Percentiles rank a stretch among this genome's conserved stretches.
These are phyloP conservation scores for Drosophila asahinai DNA, from an alignment of 1,140 invertebrate genomes.

Conservation along the genomic window DNA sequence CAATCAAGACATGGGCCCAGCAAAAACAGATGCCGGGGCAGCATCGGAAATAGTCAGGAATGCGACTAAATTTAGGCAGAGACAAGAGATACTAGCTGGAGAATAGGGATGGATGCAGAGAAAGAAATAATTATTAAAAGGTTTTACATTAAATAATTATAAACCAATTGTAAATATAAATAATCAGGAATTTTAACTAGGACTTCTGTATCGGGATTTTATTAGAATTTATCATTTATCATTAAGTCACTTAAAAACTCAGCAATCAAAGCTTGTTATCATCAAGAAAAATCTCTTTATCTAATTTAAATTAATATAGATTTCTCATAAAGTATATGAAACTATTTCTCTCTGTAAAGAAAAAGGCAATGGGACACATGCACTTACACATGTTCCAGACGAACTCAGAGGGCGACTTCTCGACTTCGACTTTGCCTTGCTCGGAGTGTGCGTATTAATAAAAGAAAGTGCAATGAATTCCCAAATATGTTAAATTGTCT, in stretches of 20 bases:
- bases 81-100: constrained; percentile 44
- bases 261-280: no score
- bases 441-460: constrained; percentile 74
- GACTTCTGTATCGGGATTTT: no score
- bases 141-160: no score
- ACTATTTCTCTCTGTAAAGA: constrained; percentile 4
- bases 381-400: constrained; percentile 76
- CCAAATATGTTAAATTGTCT: constrained; percentile 83
- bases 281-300: no score
- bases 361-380: constrained; percentile 4
- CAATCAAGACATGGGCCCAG: constrained; percentile 63
- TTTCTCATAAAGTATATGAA: fast-evolving
- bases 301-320: neutral
- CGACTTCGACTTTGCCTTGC: constrained; percentile 42
- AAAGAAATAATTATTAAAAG: neutral
- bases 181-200: no score
- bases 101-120: constrained; percentile 13
- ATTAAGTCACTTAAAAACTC: no score
- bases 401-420: constrained; percentile 52
- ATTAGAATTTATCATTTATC: no score
- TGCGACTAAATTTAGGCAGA: constrained; percentile 75
- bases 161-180: no score
- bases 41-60: constrained; percentile 72
- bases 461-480: constrained; percentile 84
- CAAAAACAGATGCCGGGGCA: constrained; percentile 53